These are phyloP conservation scores for Microplitis demolitor DNA, from an alignment of 1,140 invertebrate genomes.

Conservation along the genomic window DNA sequence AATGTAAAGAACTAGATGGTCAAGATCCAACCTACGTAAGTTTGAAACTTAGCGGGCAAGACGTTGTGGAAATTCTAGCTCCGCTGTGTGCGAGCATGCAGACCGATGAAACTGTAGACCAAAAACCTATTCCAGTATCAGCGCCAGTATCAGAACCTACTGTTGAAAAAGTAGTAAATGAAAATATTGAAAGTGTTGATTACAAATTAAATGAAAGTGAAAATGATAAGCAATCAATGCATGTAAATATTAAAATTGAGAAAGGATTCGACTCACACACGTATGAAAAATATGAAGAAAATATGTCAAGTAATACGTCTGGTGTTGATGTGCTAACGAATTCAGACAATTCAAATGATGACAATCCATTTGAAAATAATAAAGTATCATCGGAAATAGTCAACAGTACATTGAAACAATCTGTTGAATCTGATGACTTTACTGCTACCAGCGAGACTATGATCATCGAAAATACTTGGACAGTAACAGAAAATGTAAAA, in stretches of 20 bases:
- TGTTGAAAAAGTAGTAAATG: too few species aligned
- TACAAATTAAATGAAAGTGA: too few species aligned
- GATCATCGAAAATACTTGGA: too few species aligned
- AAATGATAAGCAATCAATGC: background rate
- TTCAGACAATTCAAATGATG: background rate
- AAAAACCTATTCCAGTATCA: background rate
- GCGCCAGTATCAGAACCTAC: background rate
- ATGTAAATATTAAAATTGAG: background rate
- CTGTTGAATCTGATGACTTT: too few species aligned
- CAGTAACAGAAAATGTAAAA: too few species aligned
- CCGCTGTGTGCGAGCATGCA: conserved; percentile 19
- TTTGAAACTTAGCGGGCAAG: conserved; percentile 34
- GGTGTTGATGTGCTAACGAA: conserved; percentile 1
- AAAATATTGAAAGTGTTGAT: too few species aligned
- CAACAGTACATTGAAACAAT: too few species aligned
- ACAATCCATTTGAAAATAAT: background rate
- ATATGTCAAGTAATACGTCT: conserved; percentile 13
- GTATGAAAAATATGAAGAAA: background rate
- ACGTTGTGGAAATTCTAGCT: conserved; percentile 42
- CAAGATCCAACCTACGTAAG: conserved; percentile 34
- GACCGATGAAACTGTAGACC: background rate
- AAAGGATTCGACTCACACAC: background rate
- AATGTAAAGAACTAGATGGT: conserved; percentile 62
- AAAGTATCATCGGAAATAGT: background rate
- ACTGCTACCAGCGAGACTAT: too few species aligned